These are phyloP conservation scores for Bergia puertoricense DNA, from an alignment of 92 coral and sea anemone species.

Conservation along the genomic window DNA sequence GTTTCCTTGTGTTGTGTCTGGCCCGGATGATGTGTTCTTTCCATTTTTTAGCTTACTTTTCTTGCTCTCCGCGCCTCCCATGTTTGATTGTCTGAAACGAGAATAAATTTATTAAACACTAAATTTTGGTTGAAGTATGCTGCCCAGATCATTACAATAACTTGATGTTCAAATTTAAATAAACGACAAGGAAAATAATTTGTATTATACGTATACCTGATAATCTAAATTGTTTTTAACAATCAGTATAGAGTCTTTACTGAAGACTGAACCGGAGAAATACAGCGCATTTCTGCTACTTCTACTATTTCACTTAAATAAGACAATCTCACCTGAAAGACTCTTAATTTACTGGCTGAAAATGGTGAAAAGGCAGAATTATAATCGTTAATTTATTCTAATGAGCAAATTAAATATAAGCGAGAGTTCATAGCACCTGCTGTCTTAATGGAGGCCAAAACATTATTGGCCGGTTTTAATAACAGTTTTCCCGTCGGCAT, in stretches of 20 bases:
- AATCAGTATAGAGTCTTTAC: not conserved
- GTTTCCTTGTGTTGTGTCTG: conserved; percentile 8
- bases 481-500: too few relatives aligned
- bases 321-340: not conserved
- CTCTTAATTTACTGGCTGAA: conserved; percentile 6
- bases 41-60: conserved; percentile 1
- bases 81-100: conserved; percentile 14
- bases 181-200: too few relatives aligned
- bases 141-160: not conserved
- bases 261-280: not conserved
- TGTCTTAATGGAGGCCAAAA: not conserved
- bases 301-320: not conserved
- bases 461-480: not conserved
- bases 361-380: conserved; percentile 5
- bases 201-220: not conserved
- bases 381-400: conserved; percentile 35
- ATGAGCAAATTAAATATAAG: not conserved
- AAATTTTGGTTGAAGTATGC: not conserved
- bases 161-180: not conserved
- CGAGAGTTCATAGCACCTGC: not conserved
- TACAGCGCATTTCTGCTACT: not conserved
- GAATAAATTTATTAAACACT: not conserved
- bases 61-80: conserved; percentile 42
- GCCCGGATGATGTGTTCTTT: not conserved
- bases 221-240: not conserved